Evolutionary conservation across 2,797 vertebrate species (phyloP), one percentile per base, ranked within the genome.

Genomic region (Gallinago nigripennis): DNA sequence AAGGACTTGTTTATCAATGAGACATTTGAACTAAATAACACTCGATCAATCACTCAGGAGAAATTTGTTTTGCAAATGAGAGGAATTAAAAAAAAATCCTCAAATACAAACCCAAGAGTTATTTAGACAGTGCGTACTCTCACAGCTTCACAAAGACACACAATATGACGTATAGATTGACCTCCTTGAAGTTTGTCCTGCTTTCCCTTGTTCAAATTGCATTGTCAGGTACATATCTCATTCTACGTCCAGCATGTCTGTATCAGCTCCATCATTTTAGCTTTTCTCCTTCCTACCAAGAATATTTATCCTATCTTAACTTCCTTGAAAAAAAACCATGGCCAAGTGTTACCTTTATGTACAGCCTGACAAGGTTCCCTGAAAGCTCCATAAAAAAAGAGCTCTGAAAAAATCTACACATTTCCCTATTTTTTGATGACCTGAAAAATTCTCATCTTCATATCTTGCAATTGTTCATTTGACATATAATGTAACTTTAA

Each of bases 131-230:
- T 17, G 39, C 20, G 70, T 46, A 33, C 33, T 86, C 16, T 39
- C n/a, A 37, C 11, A 86, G 15, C 21, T 75, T 81, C 37, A 70
- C 35, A 69, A 82, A 80, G 58, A 65, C 45, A 71, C 33, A 79
- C 4, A 46, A 0, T 54, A 33, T 69, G 37, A 63, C 30, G 28
- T 3, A 3, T 8, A 69, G 57, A 54, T 28, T 7, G 37, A 70
- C 8, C 11, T 86, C 23, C 30, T 27, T 4, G 2, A 63, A 65
- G 12, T 48, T 78, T 0, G 0, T 41, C 33, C 33, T 12, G 28
- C 15, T 68, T 91, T 75, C 51, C 39, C 19, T 19, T 60, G 19
- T 20, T 75, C 75, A 66, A 60, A 71, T 4, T 60, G n/a, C 30
- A 39, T 30, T 68, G 23, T 21, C 66, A 71, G 12, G 16, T 4